Evolutionary conservation across 2,113 vertebrate species (phyloP).

Genomic region (Opisthocomus hoazin): DNA sequence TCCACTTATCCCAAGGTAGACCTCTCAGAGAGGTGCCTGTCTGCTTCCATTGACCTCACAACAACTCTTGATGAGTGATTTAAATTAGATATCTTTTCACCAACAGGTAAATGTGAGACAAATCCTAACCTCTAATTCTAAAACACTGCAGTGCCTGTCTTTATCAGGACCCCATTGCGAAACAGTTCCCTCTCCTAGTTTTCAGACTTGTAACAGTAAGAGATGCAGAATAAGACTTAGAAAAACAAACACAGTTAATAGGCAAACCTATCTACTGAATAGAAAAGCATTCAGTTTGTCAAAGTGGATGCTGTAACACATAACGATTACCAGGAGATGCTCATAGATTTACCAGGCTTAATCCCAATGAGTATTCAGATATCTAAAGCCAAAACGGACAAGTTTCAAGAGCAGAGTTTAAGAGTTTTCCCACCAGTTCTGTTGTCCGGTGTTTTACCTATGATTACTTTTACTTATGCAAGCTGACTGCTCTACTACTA

Average conservation of each 20-base stretch:
- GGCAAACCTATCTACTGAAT: neutral
- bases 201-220: neutral
- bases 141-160: neutral
- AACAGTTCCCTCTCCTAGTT: neutral
- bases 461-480: neutral
- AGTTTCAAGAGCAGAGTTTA: neutral
- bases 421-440: neutral
- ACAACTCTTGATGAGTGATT: neutral
- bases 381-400: neutral
- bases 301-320: neutral
- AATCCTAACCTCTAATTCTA: neutral
- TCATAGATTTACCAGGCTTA: neutral
- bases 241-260: neutral
- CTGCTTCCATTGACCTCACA: neutral
- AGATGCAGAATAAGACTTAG: neutral
- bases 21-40: neutral
- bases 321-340: neutral
- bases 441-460: neutral
- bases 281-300: neutral
- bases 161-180: neutral
- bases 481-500: neutral
- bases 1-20: neutral
- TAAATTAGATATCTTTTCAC: neutral
- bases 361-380: neutral
- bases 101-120: neutral